A percentile compares a stretch with the other conserved stretches of the same genome.
phyloP scores from a whole-genome alignment of 1,140 invertebrate species.

The Tenebrio molitor region DNA sequence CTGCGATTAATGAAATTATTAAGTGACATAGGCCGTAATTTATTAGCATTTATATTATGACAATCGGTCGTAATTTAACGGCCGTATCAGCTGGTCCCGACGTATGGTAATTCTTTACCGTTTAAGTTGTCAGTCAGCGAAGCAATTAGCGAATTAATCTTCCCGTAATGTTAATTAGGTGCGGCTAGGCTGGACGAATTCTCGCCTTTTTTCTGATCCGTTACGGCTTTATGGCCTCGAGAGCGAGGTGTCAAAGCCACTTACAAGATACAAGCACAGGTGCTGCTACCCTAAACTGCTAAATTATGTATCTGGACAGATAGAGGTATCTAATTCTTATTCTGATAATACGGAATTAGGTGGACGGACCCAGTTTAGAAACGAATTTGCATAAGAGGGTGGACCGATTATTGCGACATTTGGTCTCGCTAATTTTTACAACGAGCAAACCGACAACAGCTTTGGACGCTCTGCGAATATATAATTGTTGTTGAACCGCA shows the following conservation, averaged over 20 bases:
- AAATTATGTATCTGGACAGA: constrained; percentile 21
- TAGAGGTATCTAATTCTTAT: background rate
- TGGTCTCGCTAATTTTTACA: too few species aligned
- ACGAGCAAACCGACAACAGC: too few species aligned
- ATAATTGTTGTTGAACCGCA: too few species aligned
- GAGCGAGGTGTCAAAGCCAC: background rate
- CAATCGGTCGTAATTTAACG: constrained; percentile 32
- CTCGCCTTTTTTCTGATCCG: background rate
- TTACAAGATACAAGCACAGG: background rate
- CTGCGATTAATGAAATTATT: constrained; percentile 26
- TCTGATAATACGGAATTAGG: background rate
- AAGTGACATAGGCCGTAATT: constrained; percentile 31
- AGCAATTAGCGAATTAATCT: constrained; percentile 35
- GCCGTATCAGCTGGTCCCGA: constrained; percentile 13
- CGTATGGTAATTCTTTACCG: constrained; percentile 36
- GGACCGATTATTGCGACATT: background rate
- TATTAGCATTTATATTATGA: constrained; percentile 40
- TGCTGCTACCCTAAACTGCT: background rate
- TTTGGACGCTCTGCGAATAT: too few species aligned
- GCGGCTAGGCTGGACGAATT: background rate
- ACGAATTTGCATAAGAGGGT: constrained; percentile 15
- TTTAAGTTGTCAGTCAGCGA: constrained; percentile 22
- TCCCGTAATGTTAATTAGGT: constrained; percentile 13
- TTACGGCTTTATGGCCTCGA: background rate
- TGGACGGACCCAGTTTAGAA: background rate